Percentiles rank a stretch among this genome's conserved stretches.
These are phyloP conservation scores for Lepidonotus clava DNA, from an alignment of 2,888 invertebrate genomes.

Conservation along the genomic window DNA sequence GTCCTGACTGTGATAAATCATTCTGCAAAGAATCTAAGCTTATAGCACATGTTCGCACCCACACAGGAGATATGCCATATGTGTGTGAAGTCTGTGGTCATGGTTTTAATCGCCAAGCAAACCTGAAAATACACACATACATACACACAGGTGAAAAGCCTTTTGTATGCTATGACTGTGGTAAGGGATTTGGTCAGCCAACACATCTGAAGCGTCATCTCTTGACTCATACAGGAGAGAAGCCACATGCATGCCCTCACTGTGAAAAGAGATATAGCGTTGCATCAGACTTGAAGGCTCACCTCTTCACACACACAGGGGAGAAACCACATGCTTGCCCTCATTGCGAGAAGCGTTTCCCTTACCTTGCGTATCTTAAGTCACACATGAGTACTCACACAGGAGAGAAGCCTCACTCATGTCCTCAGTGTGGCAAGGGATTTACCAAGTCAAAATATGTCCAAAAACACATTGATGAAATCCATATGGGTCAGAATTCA, in stretches of 20 bases:
- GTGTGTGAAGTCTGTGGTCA: background rate
- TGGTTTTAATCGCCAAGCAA: background rate
- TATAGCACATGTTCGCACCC: background rate
- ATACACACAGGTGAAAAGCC: slow-evolving; percentile 17
- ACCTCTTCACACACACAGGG: slow-evolving; percentile 11
- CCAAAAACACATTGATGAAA: background rate
- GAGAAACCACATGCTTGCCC: background rate
- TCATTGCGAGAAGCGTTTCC: background rate
- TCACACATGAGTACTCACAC: background rate
- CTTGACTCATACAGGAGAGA: slow-evolving; percentile 21
- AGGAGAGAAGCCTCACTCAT: background rate
- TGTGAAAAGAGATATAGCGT: background rate
- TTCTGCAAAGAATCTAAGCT: background rate
- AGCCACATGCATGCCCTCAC: background rate
- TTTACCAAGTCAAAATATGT: background rate
- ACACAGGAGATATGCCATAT: slow-evolving; percentile 31
- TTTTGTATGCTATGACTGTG: background rate
- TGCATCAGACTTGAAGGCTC: background rate
- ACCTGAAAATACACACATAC: background rate
- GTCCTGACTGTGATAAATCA: background rate
- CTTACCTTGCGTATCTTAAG: background rate
- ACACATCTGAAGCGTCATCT: background rate
- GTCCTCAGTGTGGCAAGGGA: background rate
- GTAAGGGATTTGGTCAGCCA: background rate
- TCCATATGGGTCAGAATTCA: no score